Conservation (phyloP, 1,140 invertebrate species). For the Zaprionus tsacasi region DNA sequence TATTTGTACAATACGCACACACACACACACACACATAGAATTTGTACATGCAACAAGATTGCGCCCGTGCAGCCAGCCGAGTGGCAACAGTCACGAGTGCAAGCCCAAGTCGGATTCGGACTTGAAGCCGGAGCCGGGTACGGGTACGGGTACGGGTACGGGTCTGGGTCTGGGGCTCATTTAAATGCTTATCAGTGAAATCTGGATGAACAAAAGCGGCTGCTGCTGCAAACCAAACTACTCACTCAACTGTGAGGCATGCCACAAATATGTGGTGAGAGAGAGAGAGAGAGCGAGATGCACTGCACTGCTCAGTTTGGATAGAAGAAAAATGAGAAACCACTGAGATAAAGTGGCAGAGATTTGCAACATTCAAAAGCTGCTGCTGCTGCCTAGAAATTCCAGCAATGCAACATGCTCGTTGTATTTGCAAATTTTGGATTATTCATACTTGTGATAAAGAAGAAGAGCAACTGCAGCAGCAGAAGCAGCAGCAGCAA, state of each 20-base stretch:
- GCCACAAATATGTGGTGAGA: conserved; percentile 54
- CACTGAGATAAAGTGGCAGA: conserved; percentile 80
- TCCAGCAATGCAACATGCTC: conserved; percentile 65
- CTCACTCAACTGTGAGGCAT: conserved; percentile 68
- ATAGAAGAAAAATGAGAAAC: conserved; percentile 79
- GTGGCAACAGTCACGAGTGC: conserved; percentile 47
- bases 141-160: conserved; percentile 20
- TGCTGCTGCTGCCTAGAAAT: conserved; percentile 58
- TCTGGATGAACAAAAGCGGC: conserved; percentile 82
- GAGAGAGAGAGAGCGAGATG: conserved; percentile 5
- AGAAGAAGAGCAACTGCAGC: conserved; percentile 44
- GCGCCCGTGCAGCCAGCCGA: conserved; percentile 33
- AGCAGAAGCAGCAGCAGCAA: too few species aligned
- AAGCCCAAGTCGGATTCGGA: conserved; percentile 30
- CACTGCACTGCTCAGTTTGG: conserved; percentile 47
- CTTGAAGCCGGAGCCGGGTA: background rate
- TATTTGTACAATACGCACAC: conserved; percentile 80
- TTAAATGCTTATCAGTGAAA: conserved; percentile 81
- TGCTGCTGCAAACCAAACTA: conserved; percentile 70
- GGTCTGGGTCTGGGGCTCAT: conserved; percentile 59
- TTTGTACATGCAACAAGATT: conserved; percentile 61
- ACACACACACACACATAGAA: conserved; percentile 39
- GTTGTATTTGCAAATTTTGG: conserved; percentile 79
- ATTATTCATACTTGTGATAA: conserved; percentile 74
- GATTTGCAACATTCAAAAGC: conserved; percentile 78